These are phyloP conservation scores for Threskiornis aethiopicus DNA, from an alignment of 2,797 vertebrate genomes.

Conservation along the genomic window DNA sequence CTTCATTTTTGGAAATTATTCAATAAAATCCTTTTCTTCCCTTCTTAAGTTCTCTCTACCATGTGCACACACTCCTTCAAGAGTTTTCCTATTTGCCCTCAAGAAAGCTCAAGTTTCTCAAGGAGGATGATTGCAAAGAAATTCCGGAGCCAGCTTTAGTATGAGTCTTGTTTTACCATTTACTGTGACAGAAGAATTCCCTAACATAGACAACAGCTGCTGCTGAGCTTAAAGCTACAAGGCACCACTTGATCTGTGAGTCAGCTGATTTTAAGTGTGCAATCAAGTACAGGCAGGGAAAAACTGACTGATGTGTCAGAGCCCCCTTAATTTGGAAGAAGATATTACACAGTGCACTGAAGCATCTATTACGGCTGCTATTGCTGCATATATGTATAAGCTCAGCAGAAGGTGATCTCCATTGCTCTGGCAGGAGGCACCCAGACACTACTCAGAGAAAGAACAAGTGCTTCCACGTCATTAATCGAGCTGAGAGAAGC, in stretches of 20 bases:
- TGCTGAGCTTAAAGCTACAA: conserved; percentile 3
- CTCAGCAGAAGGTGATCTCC: conserved; percentile 29
- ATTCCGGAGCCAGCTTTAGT: not conserved
- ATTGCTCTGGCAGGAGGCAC: conserved; percentile 3
- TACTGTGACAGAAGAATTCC: not conserved
- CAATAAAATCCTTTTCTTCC: not conserved
- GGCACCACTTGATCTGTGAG: not conserved
- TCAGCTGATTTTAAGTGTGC: not conserved
- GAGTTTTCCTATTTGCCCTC: not conserved
- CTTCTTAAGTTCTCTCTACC: not conserved
- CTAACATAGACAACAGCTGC: not conserved
- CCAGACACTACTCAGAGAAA: conserved; percentile 10
- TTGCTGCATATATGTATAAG: not conserved
- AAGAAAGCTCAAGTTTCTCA: not conserved
- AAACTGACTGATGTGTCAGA: not conserved
- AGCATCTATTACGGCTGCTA: not conserved
- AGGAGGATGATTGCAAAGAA: not conserved
- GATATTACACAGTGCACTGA: not conserved
- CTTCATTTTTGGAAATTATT: not conserved
- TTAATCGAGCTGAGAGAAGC: conserved; percentile 7
- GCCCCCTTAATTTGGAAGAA: conserved; percentile 7
- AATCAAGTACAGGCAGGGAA: not conserved
- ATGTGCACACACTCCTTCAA: not conserved
- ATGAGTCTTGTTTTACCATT: not conserved
- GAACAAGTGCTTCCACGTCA: conserved; percentile 21